Evolutionary conservation across 2,888 invertebrate species (phyloP).

Genomic region (Phrixothrix hirtus): DNA sequence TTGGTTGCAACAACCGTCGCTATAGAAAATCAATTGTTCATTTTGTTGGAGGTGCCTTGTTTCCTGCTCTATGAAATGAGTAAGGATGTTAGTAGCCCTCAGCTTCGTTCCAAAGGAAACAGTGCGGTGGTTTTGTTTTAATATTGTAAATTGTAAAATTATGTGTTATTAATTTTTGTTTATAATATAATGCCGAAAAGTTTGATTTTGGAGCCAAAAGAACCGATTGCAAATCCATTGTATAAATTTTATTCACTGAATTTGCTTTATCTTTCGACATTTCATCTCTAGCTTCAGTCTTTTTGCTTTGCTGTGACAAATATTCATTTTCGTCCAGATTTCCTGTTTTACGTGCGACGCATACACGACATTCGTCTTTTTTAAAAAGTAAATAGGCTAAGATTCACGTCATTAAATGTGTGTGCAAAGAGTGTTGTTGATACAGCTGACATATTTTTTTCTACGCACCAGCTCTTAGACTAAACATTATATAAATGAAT

Average conservation of each 20-base stretch:
- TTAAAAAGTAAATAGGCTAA: background rate
- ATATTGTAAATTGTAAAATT: background rate
- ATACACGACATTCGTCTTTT: background rate
- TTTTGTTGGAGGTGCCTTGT: background rate
- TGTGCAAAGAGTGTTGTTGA: background rate
- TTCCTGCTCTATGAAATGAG: background rate
- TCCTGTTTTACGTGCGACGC: background rate
- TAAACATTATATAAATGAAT: constrained; percentile 1
- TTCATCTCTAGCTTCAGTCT: background rate
- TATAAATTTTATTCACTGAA: background rate
- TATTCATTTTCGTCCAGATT: constrained; percentile 3
- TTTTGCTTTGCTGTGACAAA: background rate
- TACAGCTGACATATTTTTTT: background rate
- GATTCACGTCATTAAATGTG: background rate
- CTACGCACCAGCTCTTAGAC: background rate
- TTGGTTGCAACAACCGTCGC: no score
- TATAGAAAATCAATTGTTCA: no score
- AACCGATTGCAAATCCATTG: background rate
- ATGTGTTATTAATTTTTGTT: no score
- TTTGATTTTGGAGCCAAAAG: background rate
- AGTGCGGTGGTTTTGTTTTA: background rate
- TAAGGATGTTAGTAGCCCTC: background rate
- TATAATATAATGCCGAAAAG: no score
- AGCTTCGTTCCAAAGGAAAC: background rate
- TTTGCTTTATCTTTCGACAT: background rate